Evolutionary conservation across 2,888 invertebrate species (phyloP).

Genomic region (Temnothorax unifasciatus): DNA sequence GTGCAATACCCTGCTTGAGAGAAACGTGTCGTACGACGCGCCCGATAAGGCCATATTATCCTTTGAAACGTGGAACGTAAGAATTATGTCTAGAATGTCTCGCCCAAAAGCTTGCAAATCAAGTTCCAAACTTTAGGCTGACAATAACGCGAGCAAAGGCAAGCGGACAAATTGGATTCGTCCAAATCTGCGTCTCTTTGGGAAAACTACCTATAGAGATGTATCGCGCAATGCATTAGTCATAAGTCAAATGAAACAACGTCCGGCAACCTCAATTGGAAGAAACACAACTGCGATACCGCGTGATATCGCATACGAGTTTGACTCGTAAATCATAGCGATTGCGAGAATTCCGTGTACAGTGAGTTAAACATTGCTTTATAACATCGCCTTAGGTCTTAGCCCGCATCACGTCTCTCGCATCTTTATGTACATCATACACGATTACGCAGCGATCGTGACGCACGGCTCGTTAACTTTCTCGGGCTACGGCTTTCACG

Average conservation of each 20-base stretch:
- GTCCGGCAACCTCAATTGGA: background rate
- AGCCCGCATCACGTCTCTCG: background rate
- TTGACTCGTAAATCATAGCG: background rate
- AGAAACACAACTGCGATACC: background rate
- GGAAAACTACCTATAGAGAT: background rate
- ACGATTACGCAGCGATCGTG: constrained; percentile 65
- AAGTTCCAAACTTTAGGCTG: background rate
- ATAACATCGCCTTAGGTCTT: background rate
- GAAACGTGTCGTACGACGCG: constrained; percentile 44
- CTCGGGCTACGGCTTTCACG: constrained; percentile 76
- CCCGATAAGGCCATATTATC: constrained; percentile 53
- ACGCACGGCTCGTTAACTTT: constrained; percentile 76
- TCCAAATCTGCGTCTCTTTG: background rate
- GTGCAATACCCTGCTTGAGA: background rate
- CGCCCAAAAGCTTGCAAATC: background rate
- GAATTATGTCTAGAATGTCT: background rate
- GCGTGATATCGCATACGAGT: background rate
- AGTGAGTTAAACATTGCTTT: constrained; percentile 12
- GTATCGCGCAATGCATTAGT: background rate
- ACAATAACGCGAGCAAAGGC: background rate
- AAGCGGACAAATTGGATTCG: background rate
- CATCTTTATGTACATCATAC: constrained; percentile 60
- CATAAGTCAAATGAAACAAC: background rate
- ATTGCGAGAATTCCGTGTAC: background rate
- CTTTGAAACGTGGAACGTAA: constrained; percentile 8